phyloP scores from a whole-genome alignment of 1,140 invertebrate genomes.

The Euura lappo region DNA sequence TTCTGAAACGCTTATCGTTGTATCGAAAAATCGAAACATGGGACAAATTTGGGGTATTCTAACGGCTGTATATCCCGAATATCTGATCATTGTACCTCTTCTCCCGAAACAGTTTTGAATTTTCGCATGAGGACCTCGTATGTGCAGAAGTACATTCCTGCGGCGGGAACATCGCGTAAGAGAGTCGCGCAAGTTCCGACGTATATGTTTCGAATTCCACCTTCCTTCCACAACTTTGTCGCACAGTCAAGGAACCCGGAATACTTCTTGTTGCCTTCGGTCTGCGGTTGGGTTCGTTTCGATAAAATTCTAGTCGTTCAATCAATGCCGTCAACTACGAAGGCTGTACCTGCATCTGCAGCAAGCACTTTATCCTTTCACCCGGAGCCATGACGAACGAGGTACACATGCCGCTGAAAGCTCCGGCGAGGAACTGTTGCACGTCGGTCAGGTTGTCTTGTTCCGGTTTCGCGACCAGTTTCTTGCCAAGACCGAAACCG shows the following conservation, averaged over 20 bases:
- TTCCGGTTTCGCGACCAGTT: conserved; percentile 51
- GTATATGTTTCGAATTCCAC: conserved; percentile 71
- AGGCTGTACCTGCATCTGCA: conserved; percentile 55
- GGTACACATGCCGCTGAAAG: conserved; percentile 66
- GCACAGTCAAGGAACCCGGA: conserved; percentile 70
- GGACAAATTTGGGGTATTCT: too few species aligned
- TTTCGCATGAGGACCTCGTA: conserved; percentile 65
- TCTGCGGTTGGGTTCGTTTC: conserved; percentile 28
- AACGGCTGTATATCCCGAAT: too few species aligned
- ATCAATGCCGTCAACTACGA: conserved; percentile 36
- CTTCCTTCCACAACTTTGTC: conserved; percentile 68
- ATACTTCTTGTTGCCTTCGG: conserved; percentile 61
- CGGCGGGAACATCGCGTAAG: conserved; percentile 71
- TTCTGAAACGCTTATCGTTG: too few species aligned
- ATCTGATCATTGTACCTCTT: conserved; percentile 44
- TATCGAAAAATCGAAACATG: too few species aligned
- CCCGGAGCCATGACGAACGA: conserved; percentile 74
- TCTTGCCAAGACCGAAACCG: conserved; percentile 72
- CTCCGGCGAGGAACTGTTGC: conserved; percentile 70
- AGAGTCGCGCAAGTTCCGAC: conserved; percentile 72
- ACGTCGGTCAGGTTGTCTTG: conserved; percentile 59
- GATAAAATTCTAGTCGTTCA: background rate
- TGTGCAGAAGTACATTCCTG: conserved; percentile 72
- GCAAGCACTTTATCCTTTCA: conserved; percentile 74
- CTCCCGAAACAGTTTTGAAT: conserved; percentile 64